Evolutionary conservation across 2,797 vertebrate genomes (phyloP), one percentile per base, ranked within the genome.

Genomic region (Cyprinodon diabolis): DNA sequence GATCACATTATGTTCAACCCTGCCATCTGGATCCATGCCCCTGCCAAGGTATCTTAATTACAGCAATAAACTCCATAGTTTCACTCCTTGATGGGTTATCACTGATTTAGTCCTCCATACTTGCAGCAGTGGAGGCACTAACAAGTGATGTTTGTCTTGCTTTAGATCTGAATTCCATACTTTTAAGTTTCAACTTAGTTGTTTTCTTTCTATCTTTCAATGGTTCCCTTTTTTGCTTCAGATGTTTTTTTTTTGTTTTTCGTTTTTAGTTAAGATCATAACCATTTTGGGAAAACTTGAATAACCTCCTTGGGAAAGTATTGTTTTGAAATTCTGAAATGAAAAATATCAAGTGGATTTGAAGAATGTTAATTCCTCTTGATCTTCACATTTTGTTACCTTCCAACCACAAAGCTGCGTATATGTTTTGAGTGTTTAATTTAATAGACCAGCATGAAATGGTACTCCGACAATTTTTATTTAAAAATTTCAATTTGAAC

Each of bases 1-100:
- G 98, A 99, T 88, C 96, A 99, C 90, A 94, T 99, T 93, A 95
- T 99, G 78, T 97, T 99, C 88, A 99, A 99, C 90, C 98, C 98
- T 62, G 96, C 96, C 90, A 96, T 99, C 94, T 99, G 98, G 98
- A 98, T 99, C 93, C 97, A 99, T 83, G 96, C 97, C 57, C 96
- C 97, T 76, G 95, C 97, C 90, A 97, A 98, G 97, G 98, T 99
- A 93, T 78, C 35, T 1, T 15, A 9, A 78, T 69, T 8, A 68
- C 62, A 71, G 37, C n/a, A n/a, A 0, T 10, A 30, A 23, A 17
- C 40, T 30, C 23, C 5, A 25, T 19, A 10, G 9, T 6, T 4
- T 21, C 52, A 65, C 0, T 52, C 48, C 35, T 68, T 69, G 52
- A 63, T 43, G 3, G 23, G 48, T 21, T 43, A n/a, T 10, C 43